These are phyloP conservation scores for Oncorhynchus gorbuscha DNA, from an alignment of 2,113 vertebrate genomes.

Conservation along the genomic window DNA sequence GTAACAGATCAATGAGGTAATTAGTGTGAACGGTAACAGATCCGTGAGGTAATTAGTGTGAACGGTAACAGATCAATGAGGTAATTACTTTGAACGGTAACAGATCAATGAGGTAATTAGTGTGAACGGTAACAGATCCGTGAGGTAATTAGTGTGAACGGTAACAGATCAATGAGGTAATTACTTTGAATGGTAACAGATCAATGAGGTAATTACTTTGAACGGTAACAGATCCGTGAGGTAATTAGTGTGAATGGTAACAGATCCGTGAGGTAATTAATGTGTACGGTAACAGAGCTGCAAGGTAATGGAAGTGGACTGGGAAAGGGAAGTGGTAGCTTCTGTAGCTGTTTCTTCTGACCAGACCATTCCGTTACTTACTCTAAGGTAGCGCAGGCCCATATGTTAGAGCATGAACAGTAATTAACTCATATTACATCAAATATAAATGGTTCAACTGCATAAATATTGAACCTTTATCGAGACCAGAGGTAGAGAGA, in stretches of 20 bases:
- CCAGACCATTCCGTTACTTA: constrained; percentile 12
- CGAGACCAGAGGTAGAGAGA: background rate
- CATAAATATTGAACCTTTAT: constrained; percentile 23
- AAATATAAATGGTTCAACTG: constrained; percentile 42
- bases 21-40: no score
- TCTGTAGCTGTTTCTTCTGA: constrained; percentile 17
- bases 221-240: constrained; percentile 36
- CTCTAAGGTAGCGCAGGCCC: constrained; percentile 14
- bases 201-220: constrained; percentile 42
- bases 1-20: constrained; percentile 39
- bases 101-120: constrained; percentile 40
- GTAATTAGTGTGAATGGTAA: no score
- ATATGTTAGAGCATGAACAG: constrained; percentile 35
- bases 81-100: no score
- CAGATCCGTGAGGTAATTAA: no score
- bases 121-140: no score
- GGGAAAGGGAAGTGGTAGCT: constrained; percentile 11
- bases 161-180: no score
- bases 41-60: constrained; percentile 35
- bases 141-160: constrained; percentile 13
- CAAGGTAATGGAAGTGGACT: constrained; percentile 51
- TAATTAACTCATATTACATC: constrained; percentile 67
- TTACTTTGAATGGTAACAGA: no score
- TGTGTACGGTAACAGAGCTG: constrained; percentile 52
- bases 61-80: constrained; percentile 34